phyloP scores from a whole-genome alignment of 2,888 invertebrate genomes.

The Cryptus armator region DNA sequence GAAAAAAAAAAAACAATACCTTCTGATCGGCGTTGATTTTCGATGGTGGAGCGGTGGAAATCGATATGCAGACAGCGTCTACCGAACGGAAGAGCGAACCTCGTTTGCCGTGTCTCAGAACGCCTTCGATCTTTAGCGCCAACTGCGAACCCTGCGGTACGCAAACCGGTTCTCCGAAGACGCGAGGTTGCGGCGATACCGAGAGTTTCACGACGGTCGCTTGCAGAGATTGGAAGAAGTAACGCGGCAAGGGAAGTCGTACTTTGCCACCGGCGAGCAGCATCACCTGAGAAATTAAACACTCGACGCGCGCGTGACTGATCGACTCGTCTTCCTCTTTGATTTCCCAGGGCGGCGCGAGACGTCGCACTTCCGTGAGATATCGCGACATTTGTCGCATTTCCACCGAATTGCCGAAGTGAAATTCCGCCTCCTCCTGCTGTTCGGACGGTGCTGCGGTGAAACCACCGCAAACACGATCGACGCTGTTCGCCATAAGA shows the following conservation, averaged over 20 bases:
- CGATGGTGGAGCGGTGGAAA: constrained; percentile 87
- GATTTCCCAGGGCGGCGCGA: constrained; percentile 83
- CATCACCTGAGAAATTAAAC: constrained; percentile 87
- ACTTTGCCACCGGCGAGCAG: constrained; percentile 86
- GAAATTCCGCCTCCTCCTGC: constrained; percentile 77
- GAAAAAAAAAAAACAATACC: constrained; percentile 67
- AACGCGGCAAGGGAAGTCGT: constrained; percentile 89
- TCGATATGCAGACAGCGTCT: constrained; percentile 90
- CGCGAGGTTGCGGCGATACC: constrained; percentile 92
- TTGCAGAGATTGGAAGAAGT: constrained; percentile 94
- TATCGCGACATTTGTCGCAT: constrained; percentile 82
- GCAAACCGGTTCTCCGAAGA: constrained; percentile 93
- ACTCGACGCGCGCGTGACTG: constrained; percentile 85
- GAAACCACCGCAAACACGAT: constrained; percentile 87
- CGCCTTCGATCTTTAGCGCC: constrained; percentile 97
- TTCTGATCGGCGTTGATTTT: constrained; percentile 86
- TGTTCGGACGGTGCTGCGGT: constrained; percentile 76
- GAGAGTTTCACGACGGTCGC: constrained; percentile 93
- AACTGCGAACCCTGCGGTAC: constrained; percentile 94
- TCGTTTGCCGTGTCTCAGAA: constrained; percentile 91
- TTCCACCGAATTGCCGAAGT: constrained; percentile 82
- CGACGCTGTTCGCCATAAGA: constrained; percentile 91
- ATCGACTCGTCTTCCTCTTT: constrained; percentile 82
- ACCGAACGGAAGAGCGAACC: constrained; percentile 91
- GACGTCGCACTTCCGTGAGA: constrained; percentile 79